Evolutionary conservation across 2,797 vertebrate genomes (phyloP), one percentile per base, ranked within the genome.

Genomic region (Varecia variegata): DNA sequence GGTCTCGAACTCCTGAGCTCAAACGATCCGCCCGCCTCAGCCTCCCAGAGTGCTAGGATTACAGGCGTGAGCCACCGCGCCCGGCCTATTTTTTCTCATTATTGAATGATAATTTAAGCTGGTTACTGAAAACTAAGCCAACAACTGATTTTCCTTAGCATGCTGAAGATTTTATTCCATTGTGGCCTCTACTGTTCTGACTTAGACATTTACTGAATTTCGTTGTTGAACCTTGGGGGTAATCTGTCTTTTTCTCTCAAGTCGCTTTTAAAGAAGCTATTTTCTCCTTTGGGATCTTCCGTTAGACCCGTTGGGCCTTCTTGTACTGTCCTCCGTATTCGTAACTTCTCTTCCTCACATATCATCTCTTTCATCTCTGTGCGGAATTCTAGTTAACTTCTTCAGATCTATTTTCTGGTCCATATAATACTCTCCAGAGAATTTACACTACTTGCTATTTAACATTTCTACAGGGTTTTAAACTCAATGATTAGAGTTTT

Each of bases 261-360:
- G 27, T 45, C 50, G 82, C 58, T 70, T 56, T 15, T 23, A 56
- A 58, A 23, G 52, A 20, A 6, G 71, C 11, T 35, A 14, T 56
- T 2, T 27, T 23, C 56, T 30, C 83, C 40, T 23, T 5, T 7
- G 47, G 60, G 80, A n/a, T 0, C 45, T 7, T 56, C 80, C 20
- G 15, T 4, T 7, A 40, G 74, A 54, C 9, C 4, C 3, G 3
- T 18, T 10, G 7, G 52, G 58, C 12, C 15, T 30, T 71, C 38
- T 14, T 38, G 12, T 3, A 32, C 14, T 3, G 1, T 0, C 52
- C 13, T 25, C 56, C 0, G 2, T 1, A 9, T 12, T 14, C 1
- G 1, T 65, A 6, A 14, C 38, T 5, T 5, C 71, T 54, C 82
- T 38, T 35, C 50, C 20, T 45, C 5, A 52, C 0, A 4, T 0